Conservation (phyloP, 2,888 invertebrate genomes). For the Lasioglossum oenotherae region DNA sequence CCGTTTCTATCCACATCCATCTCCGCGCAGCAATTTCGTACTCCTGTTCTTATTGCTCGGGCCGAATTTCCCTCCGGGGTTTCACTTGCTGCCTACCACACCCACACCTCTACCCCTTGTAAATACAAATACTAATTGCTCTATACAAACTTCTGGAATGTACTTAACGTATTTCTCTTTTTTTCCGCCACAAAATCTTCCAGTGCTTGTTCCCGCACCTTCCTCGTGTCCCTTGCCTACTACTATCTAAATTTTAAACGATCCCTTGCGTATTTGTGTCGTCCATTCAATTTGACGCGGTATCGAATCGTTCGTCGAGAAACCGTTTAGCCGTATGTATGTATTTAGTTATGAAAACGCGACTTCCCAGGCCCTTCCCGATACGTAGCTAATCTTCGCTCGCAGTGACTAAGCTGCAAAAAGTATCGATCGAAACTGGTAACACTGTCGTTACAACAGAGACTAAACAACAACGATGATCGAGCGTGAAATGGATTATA, state of each 20-base stretch:
- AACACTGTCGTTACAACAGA: background rate
- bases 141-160: slow-evolving; percentile 79
- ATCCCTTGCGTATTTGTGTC: background rate
- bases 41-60: slow-evolving; percentile 48
- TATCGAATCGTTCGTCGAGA: background rate
- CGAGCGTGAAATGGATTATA: background rate
- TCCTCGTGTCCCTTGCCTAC: background rate
- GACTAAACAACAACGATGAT: background rate
- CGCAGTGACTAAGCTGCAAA: background rate
- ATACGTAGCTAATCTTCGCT: background rate
- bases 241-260: background rate
- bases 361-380: background rate
- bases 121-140: slow-evolving; percentile 82
- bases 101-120: slow-evolving; percentile 74
- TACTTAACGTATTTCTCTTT: slow-evolving; percentile 76
- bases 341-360: background rate
- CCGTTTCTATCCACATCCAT: slow-evolving; percentile 47
- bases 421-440: background rate
- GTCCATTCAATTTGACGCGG: background rate
- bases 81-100: slow-evolving; percentile 65
- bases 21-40: slow-evolving; percentile 49
- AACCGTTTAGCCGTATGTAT: background rate
- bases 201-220: background rate
- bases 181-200: background rate
- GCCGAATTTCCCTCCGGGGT: slow-evolving; percentile 48